Evolutionary conservation across 2,113 vertebrate genomes (phyloP), one percentile per base, ranked within the genome.

Genomic region (Bostrychus sinensis): DNA sequence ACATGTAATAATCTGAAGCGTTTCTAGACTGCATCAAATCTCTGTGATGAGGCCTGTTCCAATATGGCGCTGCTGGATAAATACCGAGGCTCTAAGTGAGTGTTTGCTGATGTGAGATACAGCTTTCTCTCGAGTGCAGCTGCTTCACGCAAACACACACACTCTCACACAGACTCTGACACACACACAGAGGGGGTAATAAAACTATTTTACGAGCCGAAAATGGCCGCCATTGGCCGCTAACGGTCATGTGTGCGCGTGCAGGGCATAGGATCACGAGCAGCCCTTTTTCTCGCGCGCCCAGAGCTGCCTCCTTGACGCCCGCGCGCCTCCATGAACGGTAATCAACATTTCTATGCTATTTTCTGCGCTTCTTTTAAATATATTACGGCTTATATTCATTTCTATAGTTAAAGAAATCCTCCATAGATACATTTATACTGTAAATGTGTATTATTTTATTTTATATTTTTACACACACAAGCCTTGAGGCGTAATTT

Each of bases 241-340:
- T 30, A 7, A 11, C 41, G 14, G 67, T 83, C 84, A 86, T 80
- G 86, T 86, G 87, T 65, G 83, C 73, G 79, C 75, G 70, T n/a
- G 72, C 61, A 9, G 34, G 3, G 61, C 39, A 34, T 26, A 41
- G 54, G 64, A 41, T 62, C 55, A 5, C 50, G 14, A 28, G 16
- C 64, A 60, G 48, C 53, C 54, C n/a, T n/a, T 60, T 13, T 26
- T 5, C 45, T 58, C 69, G 64, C 83, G 85, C 81, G 74, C 67
- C 25, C 71, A 79, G 72, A 80, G 4, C 58, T 41, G 72, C 55
- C n/a, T 68, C 22, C 36, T 59, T 54, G 48, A 32, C 22, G 53
- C 9, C 64, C 45, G 66, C 70, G 77, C 81, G 72, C 74, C 70
- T 80, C 73, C 60, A 56, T 23, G 66, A 16, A 75, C 56, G 63